A percentile compares a stretch with the other conserved stretches of the same genome.
These are phyloP conservation scores for Andrena praecox DNA, from an alignment of 2,888 invertebrate species.

Conservation along the genomic window DNA sequence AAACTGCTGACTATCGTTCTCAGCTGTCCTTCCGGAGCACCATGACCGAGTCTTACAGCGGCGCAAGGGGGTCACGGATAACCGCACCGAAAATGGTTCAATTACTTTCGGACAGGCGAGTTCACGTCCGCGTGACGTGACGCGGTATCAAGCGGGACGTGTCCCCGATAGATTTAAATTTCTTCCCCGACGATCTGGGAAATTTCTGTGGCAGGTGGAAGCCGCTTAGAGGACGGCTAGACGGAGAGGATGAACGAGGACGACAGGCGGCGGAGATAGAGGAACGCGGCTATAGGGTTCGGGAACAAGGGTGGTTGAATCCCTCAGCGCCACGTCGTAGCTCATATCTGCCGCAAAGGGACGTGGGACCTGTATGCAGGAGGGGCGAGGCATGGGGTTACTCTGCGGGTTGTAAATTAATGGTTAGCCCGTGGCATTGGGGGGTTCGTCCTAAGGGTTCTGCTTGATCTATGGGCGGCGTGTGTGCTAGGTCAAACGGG, in stretches of 20 bases:
- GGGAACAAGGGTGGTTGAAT: slow-evolving; percentile 74
- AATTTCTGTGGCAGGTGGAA: slow-evolving; percentile 66
- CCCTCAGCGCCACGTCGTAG: slow-evolving; percentile 80
- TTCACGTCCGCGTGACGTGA: slow-evolving; percentile 41
- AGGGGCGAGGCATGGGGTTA: slow-evolving; percentile 77
- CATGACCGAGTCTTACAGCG: no score
- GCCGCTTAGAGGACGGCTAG: slow-evolving; percentile 59
- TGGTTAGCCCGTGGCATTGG: slow-evolving; percentile 80
- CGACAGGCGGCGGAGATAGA: slow-evolving; percentile 58
- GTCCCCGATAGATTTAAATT: slow-evolving; percentile 70
- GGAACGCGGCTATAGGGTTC: slow-evolving; percentile 57
- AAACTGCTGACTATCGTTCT: no score
- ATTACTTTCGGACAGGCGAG: slow-evolving; percentile 40
- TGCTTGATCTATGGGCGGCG: slow-evolving; percentile 82
- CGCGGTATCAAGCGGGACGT: slow-evolving; percentile 56
- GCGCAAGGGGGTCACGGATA: no score
- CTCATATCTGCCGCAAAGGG: slow-evolving; percentile 82
- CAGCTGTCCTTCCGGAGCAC: no score
- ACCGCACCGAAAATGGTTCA: slow-evolving; percentile 33
- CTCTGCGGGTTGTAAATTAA: slow-evolving; percentile 84
- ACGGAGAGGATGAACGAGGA: slow-evolving; percentile 38
- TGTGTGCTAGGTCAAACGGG: slow-evolving; percentile 80
- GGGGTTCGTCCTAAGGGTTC: slow-evolving; percentile 80
- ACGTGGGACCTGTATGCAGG: slow-evolving; percentile 75
- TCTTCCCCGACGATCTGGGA: slow-evolving; percentile 48